Evolutionary conservation across 2,888 invertebrate species (phyloP).

Genomic region (Oegoconia quadripuncta): DNA sequence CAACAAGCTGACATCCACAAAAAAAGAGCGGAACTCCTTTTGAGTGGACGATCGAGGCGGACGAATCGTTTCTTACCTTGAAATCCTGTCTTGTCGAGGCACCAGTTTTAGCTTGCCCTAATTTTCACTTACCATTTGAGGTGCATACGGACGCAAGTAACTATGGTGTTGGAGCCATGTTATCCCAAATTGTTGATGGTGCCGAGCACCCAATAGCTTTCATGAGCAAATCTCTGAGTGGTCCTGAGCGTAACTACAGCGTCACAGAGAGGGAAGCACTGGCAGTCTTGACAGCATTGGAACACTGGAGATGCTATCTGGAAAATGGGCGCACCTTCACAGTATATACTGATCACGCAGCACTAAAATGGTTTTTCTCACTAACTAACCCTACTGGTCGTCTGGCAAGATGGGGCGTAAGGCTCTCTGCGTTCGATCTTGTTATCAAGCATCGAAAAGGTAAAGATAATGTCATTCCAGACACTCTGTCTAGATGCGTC

Average conservation of each 20-base stretch:
- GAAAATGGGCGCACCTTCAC: slow-evolving; percentile 23
- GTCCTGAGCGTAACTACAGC: slow-evolving; percentile 24
- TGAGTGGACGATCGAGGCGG: not conserved
- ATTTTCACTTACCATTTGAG: slow-evolving; percentile 18
- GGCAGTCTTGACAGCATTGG: slow-evolving; percentile 26
- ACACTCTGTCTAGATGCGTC: slow-evolving; percentile 7
- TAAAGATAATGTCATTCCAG: slow-evolving; percentile 11
- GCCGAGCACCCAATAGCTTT: slow-evolving; percentile 21
- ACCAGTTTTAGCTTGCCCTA: slow-evolving; percentile 22
- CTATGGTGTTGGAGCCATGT: slow-evolving; percentile 19
- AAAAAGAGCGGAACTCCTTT: not conserved
- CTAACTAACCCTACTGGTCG: slow-evolving; percentile 26
- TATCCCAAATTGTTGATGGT: slow-evolving; percentile 19
- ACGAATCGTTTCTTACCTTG: slow-evolving; percentile 1
- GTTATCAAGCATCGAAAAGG: slow-evolving; percentile 8
- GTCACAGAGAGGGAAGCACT: slow-evolving; percentile 29
- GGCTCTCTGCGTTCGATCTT: slow-evolving; percentile 21
- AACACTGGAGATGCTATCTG: slow-evolving; percentile 29
- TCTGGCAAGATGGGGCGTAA: slow-evolving; percentile 17
- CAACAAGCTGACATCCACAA: slow-evolving; percentile 1
- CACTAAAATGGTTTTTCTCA: slow-evolving; percentile 5
- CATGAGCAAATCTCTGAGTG: slow-evolving; percentile 10
- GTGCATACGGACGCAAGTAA: slow-evolving; percentile 24
- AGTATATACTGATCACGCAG: slow-evolving; percentile 25
- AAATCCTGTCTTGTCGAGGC: not conserved